Evolutionary conservation across 2,113 vertebrate species (phyloP).

Genomic region (cattle (Bos taurus)): DNA sequence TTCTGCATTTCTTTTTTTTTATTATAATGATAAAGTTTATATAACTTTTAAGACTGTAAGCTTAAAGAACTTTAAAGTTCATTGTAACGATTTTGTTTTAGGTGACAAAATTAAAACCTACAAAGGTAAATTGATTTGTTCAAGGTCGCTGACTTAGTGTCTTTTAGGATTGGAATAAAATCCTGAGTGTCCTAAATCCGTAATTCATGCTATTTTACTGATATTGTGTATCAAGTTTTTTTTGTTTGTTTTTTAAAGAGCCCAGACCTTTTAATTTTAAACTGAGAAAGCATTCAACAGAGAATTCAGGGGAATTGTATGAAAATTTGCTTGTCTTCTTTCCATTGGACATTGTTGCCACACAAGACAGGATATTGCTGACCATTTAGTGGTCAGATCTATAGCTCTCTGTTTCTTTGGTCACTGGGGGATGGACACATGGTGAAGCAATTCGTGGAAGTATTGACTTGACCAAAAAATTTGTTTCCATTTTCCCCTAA

Average conservation of each 20-base stretch:
- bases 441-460: not conserved
- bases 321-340: not conserved
- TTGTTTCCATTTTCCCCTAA: not conserved
- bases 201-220: not conserved
- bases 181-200: not conserved
- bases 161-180: conserved; percentile 10
- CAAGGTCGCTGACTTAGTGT: not conserved
- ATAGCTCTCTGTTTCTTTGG: not conserved
- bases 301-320: not conserved
- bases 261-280: not conserved
- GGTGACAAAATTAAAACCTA: not conserved
- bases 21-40: not conserved
- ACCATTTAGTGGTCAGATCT: not conserved
- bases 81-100: not conserved
- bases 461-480: not conserved
- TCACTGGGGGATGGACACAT: not conserved
- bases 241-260: not conserved
- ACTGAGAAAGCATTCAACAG: not conserved
- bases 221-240: not conserved
- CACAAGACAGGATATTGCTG: not conserved
- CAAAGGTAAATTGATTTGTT: not conserved
- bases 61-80: not conserved
- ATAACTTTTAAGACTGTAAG: not conserved
- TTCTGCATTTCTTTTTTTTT: not conserved
- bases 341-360: not conserved